phyloP scores from a whole-genome alignment of 2,888 invertebrate species.

The Dryobotodes eremita region DNA sequence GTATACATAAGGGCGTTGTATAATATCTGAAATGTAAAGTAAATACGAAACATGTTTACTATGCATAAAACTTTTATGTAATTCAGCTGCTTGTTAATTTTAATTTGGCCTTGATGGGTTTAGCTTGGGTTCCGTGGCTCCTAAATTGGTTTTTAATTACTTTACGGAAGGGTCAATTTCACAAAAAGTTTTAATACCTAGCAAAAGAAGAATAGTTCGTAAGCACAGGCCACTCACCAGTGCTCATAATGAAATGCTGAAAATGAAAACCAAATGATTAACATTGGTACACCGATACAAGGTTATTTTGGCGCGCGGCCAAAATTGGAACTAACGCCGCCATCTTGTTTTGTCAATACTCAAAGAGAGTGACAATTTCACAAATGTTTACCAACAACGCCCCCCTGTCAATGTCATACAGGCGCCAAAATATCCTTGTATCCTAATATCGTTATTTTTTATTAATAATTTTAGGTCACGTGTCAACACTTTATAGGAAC shows the following conservation, averaged over 20 bases:
- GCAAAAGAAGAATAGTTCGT: too few species aligned
- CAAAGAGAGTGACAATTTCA: too few species aligned
- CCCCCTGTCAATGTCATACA: too few species aligned
- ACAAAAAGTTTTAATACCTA: background rate
- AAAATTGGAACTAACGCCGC: too few species aligned
- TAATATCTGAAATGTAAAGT: conserved; percentile 25
- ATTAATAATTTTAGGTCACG: conserved; percentile 68
- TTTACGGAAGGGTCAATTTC: conserved; percentile 19
- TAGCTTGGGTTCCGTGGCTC: conserved; percentile 28
- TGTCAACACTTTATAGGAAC: conserved; percentile 67
- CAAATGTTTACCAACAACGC: too few species aligned
- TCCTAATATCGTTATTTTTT: conserved; percentile 1
- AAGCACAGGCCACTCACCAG: too few species aligned
- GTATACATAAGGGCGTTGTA: background rate
- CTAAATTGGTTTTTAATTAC: conserved; percentile 51
- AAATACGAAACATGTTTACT: conserved; percentile 49
- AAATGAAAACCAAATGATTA: background rate
- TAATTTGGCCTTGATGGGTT: conserved; percentile 41
- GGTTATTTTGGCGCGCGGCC: too few species aligned
- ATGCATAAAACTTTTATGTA: conserved; percentile 47
- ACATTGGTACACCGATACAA: background rate
- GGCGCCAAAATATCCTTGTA: background rate
- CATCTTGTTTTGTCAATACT: too few species aligned
- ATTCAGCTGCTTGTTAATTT: conserved; percentile 34
- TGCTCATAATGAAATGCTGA: background rate